A percentile compares a stretch with the other conserved stretches of the same genome.
Evolutionary conservation across 2,888 invertebrate genomes (phyloP).

Genomic region (Pollenia labialis): DNA sequence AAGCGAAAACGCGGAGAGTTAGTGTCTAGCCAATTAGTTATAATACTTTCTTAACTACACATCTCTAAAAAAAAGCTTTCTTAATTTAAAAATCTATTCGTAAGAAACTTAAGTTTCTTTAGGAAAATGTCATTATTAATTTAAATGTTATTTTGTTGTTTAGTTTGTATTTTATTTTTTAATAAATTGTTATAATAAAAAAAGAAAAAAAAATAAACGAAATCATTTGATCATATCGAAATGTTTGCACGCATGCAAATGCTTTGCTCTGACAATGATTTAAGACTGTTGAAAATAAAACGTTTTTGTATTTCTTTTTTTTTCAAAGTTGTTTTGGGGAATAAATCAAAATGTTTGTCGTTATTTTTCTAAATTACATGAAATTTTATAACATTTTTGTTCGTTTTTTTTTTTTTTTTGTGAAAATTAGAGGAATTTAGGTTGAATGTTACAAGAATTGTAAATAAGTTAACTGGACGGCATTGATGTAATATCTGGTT

Average conservation of each 20-base stretch:
- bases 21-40: conserved; percentile 7
- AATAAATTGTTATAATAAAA: conserved; percentile 5
- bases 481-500: background rate
- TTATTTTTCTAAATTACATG: conserved; percentile 43
- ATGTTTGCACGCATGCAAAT: conserved; percentile 54
- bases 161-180: conserved; percentile 60
- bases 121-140: conserved; percentile 61
- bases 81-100: conserved; percentile 28
- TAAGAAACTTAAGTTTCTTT: conserved; percentile 25
- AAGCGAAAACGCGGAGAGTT: conserved; percentile 12
- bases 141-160: conserved; percentile 64
- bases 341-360: conserved; percentile 65
- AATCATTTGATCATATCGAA: conserved; percentile 56
- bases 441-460: conserved; percentile 8
- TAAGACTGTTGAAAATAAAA: conserved; percentile 61
- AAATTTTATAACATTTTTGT: conserved; percentile 19
- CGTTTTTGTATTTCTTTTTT: background rate
- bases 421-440: conserved; percentile 12
- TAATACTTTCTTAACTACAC: conserved; percentile 2
- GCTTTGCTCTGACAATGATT: conserved; percentile 68
- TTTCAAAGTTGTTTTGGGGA: conserved; percentile 12
- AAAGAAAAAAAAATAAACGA: conserved; percentile 38
- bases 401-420: background rate
- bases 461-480: background rate
- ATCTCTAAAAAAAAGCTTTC: conserved; percentile 1